Percentiles rank a stretch among this genome's conserved stretches.
Evolutionary conservation across 2,113 vertebrate genomes (phyloP).

Genomic region (Sula dactylatra): DNA sequence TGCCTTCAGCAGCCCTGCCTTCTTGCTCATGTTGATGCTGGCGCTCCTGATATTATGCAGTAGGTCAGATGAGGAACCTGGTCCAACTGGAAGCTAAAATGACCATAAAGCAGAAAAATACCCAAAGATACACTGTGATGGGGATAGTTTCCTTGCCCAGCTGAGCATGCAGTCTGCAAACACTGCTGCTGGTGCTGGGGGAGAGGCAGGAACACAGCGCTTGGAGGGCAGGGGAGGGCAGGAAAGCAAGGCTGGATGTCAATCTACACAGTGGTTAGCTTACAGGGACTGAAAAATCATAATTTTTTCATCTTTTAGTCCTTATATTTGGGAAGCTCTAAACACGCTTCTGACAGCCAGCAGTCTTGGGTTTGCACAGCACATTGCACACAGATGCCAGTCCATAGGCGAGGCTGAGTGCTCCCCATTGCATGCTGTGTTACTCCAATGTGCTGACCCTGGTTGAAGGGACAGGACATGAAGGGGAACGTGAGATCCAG

Average conservation of each 20-base stretch:
- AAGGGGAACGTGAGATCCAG: neutral
- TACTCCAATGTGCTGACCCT: neutral
- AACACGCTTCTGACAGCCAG: neutral
- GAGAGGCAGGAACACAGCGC: neutral
- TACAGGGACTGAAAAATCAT: neutral
- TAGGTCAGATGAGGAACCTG: neutral
- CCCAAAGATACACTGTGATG: fast-evolving
- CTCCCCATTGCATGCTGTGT: neutral
- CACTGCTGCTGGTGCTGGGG: neutral
- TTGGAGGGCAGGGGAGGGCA: neutral
- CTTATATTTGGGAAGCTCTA: neutral
- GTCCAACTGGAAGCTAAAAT: neutral
- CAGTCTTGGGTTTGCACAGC: neutral
- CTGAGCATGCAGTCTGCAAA: neutral
- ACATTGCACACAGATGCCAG: neutral
- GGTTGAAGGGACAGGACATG: neutral
- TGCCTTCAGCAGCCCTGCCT: neutral
- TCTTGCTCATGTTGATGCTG: neutral
- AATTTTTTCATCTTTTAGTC: neutral
- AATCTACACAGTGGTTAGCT: neutral
- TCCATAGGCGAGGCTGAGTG: fast-evolving
- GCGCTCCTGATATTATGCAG: neutral
- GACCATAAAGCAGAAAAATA: neutral
- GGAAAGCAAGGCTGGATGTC: neutral
- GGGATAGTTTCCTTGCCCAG: neutral